Evolutionary conservation across 2,888 invertebrate species (phyloP), one percentile per base, ranked within the genome.

Genomic region (Caenorhabditis panamensis): DNA sequence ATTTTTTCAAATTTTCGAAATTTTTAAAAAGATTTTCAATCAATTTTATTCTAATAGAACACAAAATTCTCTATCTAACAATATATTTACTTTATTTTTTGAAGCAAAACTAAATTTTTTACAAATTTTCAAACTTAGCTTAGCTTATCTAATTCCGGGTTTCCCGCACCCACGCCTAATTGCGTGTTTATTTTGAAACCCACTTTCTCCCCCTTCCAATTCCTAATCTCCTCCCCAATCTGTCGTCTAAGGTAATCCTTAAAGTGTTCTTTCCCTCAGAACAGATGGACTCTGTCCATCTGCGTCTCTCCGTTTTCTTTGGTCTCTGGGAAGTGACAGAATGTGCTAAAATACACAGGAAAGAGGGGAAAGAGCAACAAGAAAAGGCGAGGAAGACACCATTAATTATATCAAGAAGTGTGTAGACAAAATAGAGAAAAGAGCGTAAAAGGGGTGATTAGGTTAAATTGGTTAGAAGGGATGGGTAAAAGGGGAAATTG

Each of bases 211-310:
- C 13, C 41, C 41, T 11, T 13, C 13, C 41, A 2, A 41, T 2
- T 3, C 47, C 20, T 47, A 47, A 47, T 47, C 47, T 47, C 18
- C 18, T n/a, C 36, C 69, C 36, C 69, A 69, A 69, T 69, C 69
- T 69, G 69, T 69, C 69, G 51, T 13, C 36, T 16, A 53, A 68
- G 71, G 71, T 71, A 71, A 71, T 71, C 71, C 71, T 49, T 71
- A 71, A 71, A 71, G 71, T 71, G 71, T 63, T 61, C 53, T 8
- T 26, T 31, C 24, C 36, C 20, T 26, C 16, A 16, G 47, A n/a
- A 69, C 69, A 69, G 69, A 69, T 69, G 69, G 69, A 69, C 47
- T 36, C 20, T 31, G 9, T 26, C 13, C 11, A 18, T 63, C 69
- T 59, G 59, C 41, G 69, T 59, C 59, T 69, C 59, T 58, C 16